A percentile compares a stretch with the other conserved stretches of the same genome.
Conservation (phyloP, 1,140 invertebrate genomes). For the Ostrea denselamellosa region DNA sequence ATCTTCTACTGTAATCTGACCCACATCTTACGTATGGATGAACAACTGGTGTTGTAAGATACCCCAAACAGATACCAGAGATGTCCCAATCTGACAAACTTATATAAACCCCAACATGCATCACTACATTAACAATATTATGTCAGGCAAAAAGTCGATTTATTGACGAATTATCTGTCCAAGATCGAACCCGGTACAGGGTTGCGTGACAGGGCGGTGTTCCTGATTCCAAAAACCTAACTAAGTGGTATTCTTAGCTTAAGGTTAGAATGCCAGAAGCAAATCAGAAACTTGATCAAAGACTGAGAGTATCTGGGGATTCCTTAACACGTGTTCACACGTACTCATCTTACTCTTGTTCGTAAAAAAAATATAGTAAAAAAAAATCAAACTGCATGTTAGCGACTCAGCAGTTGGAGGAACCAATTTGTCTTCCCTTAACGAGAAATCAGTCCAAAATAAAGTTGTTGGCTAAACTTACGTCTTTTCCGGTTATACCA, state of each 20-base stretch:
- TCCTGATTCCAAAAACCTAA: not conserved
- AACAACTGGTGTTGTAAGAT: constrained; percentile 15
- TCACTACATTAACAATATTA: not conserved
- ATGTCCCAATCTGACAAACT: constrained; percentile 5
- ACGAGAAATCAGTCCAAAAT: not conserved
- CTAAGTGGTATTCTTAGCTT: not conserved
- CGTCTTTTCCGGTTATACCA: not conserved
- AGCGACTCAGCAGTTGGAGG: not conserved
- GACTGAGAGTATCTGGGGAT: not conserved
- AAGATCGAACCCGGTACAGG: not conserved
- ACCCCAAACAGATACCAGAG: not conserved
- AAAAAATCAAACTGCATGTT: not conserved
- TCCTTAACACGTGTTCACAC: not conserved
- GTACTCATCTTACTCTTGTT: not conserved
- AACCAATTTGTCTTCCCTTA: not conserved
- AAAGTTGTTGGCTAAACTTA: not conserved
- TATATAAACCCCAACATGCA: constrained; percentile 1
- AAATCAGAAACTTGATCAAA: constrained; percentile 1
- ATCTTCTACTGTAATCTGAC: not conserved
- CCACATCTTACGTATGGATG: not conserved
- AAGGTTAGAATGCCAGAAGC: not conserved
- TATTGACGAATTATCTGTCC: constrained; percentile 3
- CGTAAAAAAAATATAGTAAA: not conserved
- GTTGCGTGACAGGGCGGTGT: constrained; percentile 14
- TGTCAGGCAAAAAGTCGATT: constrained; percentile 25